A percentile compares a stretch with the other conserved stretches of the same genome.
phyloP scores from a whole-genome alignment of 2,888 invertebrate species.

The Cryptosula pallasiana region DNA sequence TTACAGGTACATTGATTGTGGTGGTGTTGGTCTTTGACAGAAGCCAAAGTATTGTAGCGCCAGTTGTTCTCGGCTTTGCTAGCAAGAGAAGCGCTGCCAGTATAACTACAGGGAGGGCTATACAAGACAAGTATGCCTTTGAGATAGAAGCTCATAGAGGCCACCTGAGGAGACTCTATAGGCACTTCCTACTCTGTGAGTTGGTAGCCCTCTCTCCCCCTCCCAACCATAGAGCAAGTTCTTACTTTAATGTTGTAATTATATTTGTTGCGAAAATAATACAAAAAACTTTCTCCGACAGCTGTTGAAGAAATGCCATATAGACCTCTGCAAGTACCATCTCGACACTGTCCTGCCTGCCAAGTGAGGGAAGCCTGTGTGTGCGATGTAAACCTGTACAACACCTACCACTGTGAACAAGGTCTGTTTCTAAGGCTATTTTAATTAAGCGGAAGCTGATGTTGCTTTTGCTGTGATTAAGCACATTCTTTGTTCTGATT shows the following conservation, averaged over 20 bases:
- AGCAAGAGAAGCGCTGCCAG: neutral
- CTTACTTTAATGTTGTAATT: too few species aligned
- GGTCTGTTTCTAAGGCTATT: too few species aligned
- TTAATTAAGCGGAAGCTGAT: too few species aligned
- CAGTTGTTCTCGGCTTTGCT: slow-evolving; percentile 18
- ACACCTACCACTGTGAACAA: slow-evolving; percentile 13
- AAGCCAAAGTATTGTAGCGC: slow-evolving; percentile 1
- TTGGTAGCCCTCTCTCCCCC: neutral
- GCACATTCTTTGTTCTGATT: too few species aligned
- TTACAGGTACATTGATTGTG: slow-evolving; percentile 14
- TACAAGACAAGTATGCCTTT: slow-evolving; percentile 7
- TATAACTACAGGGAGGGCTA: neutral
- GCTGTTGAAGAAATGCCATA: neutral
- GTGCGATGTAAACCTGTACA: neutral
- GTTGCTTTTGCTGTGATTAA: too few species aligned
- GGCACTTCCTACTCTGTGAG: slow-evolving; percentile 6
- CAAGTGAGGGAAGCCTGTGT: neutral
- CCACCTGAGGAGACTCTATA: neutral
- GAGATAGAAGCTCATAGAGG: slow-evolving; percentile 9
- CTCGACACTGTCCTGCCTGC: neutral
- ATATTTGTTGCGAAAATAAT: too few species aligned
- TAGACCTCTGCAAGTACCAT: neutral
- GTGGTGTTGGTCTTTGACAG: slow-evolving; percentile 18
- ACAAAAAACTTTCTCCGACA: too few species aligned
- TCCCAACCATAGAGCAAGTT: too few species aligned